Percentiles rank a stretch among this genome's conserved stretches.
Conservation (phyloP, 30 jellyfish, hydroid and myxozoan genomes). For the Hydractinia symbiolongicarpus region DNA sequence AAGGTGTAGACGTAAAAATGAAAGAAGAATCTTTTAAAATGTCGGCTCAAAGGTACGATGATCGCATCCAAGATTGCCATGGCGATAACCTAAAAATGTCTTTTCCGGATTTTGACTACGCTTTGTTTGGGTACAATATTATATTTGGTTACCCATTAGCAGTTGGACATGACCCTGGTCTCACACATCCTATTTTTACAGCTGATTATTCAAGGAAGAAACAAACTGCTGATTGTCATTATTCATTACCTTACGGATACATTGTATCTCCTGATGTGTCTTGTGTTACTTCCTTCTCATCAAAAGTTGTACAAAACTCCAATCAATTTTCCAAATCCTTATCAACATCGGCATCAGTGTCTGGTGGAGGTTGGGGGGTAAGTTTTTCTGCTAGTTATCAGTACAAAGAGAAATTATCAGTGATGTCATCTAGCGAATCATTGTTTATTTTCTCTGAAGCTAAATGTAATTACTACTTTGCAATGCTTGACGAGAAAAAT, state of each 20-base stretch:
- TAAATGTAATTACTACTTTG: constrained; percentile 41
- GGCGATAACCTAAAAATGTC: constrained; percentile 6
- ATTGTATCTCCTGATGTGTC: constrained; percentile 47
- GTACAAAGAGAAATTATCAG: constrained; percentile 33
- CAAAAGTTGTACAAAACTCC: constrained; percentile 27
- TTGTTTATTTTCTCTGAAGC: constrained; percentile 44
- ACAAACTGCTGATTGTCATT: constrained; percentile 55
- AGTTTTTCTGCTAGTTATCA: constrained; percentile 45
- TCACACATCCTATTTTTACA: constrained; percentile 46
- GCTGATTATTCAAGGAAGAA: constrained; percentile 28
- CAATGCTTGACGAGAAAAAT: constrained; percentile 43
- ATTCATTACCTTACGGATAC: constrained; percentile 48
- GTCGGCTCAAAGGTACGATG: constrained; percentile 19
- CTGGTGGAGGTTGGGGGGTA: constrained; percentile 61
- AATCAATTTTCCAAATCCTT: constrained; percentile 33
- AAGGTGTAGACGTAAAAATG: neutral
- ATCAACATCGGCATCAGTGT: constrained; percentile 30
- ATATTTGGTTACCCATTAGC: constrained; percentile 45
- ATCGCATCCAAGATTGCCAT: constrained; percentile 19
- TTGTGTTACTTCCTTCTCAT: constrained; percentile 51
- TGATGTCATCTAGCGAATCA: constrained; percentile 34
- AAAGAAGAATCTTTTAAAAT: neutral
- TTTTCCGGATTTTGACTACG: constrained; percentile 62
- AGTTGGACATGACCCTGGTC: constrained; percentile 67
- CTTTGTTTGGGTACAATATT: constrained; percentile 56